These are phyloP conservation scores for Poeciliopsis turrubarensis DNA, from an alignment of 2,113 vertebrate genomes.

Conservation along the genomic window DNA sequence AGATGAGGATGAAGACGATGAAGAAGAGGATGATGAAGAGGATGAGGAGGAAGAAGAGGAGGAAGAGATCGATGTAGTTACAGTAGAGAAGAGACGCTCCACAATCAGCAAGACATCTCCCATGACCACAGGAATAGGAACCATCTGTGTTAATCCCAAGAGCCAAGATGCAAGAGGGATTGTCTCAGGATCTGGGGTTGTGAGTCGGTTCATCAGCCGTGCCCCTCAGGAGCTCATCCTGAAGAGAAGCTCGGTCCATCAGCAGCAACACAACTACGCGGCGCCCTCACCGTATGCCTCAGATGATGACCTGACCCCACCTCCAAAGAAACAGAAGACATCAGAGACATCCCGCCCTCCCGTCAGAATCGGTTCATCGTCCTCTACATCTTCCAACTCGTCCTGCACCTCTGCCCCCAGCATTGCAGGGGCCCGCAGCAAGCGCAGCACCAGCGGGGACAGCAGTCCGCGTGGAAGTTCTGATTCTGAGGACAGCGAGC, in stretches of 20 bases:
- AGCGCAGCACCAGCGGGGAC: constrained; percentile 85
- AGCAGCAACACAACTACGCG: constrained; percentile 98
- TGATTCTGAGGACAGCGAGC: constrained; percentile 96
- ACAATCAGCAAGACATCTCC: constrained; percentile 81
- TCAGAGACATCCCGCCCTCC: constrained; percentile 78
- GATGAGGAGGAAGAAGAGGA: constrained; percentile 92
- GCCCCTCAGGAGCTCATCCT: constrained; percentile 87
- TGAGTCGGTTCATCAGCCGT: constrained; percentile 77
- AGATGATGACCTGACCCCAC: constrained; percentile 84
- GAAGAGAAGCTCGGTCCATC: constrained; percentile 93
- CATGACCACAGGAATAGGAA: constrained; percentile 57
- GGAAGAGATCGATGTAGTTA: constrained; percentile 96
- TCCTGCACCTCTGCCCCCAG: constrained; percentile 53
- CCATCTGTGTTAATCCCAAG: constrained; percentile 63
- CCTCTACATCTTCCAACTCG: constrained; percentile 57
- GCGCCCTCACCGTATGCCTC: constrained; percentile 92
- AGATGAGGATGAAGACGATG: constrained; percentile 74
- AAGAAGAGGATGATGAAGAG: constrained; percentile 86
- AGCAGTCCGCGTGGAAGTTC: constrained; percentile 85
- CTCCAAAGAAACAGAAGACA: constrained; percentile 86
- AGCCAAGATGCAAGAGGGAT: constrained; percentile 69
- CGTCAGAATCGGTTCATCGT: constrained; percentile 73
- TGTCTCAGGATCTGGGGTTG: constrained; percentile 48
- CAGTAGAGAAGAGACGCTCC: constrained; percentile 90
- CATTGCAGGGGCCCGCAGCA: constrained; percentile 67